phyloP scores from a whole-genome alignment of 2,888 invertebrate genomes.

The Pammene aurita region DNA sequence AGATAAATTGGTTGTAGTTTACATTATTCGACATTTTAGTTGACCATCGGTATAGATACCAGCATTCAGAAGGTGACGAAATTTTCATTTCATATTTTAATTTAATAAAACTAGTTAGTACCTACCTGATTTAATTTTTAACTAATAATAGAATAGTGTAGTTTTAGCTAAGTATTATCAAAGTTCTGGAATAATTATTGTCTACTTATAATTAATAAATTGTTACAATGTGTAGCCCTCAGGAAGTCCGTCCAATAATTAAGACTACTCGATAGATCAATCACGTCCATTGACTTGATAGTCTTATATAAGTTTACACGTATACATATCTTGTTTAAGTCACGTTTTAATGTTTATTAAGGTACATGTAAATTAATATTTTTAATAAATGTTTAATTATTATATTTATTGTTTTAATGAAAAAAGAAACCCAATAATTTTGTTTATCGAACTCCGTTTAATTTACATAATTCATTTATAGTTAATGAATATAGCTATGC shows the following conservation, averaged over 20 bases:
- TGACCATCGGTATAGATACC: not conserved
- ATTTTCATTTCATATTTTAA: not conserved
- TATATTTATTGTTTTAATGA: not conserved
- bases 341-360: not conserved
- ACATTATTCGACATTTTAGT: not conserved
- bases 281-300: slow-evolving; percentile 36
- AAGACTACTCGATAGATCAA: slow-evolving; percentile 38
- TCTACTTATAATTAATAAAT: slow-evolving; percentile 33
- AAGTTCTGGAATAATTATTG: not conserved
- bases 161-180: not conserved
- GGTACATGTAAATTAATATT: not conserved
- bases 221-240: slow-evolving; percentile 61
- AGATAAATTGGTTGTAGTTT: too few relatives aligned
- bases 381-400: not conserved
- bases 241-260: slow-evolving; percentile 73
- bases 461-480: too few relatives aligned
- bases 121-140: not conserved
- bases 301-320: slow-evolving; percentile 10
- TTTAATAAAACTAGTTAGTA: not conserved
- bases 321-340: slow-evolving; percentile 19
- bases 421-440: too few relatives aligned
- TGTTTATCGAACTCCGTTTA: too few relatives aligned
- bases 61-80: not conserved
- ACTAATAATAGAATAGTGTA: not conserved
- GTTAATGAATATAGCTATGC: slow-evolving; percentile 1